phyloP scores from a whole-genome alignment of 2,888 invertebrate species.

The Argyresthia albistria region DNA sequence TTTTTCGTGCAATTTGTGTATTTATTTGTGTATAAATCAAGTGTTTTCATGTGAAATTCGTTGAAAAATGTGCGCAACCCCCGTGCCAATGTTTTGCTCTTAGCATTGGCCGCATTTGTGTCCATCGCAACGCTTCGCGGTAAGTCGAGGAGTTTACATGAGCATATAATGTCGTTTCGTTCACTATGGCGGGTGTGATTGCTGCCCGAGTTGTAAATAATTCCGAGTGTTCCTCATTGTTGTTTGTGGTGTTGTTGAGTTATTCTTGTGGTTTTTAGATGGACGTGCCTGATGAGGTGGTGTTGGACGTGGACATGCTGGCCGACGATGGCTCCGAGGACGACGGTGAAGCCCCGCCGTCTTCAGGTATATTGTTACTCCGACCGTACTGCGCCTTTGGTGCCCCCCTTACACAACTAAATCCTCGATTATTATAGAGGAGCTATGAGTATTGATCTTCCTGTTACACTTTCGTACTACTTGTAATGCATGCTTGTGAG shows the following conservation, averaged over 20 bases:
- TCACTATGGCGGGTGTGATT: constrained; percentile 67
- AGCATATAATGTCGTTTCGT: constrained; percentile 56
- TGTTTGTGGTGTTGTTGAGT: background rate
- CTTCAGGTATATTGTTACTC: constrained; percentile 58
- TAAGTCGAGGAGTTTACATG: constrained; percentile 51
- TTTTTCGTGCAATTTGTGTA: background rate
- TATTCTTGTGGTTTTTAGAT: constrained; percentile 37
- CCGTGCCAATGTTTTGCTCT: constrained; percentile 31
- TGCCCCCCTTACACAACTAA: no score
- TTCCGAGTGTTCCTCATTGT: constrained; percentile 17
- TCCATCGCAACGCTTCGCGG: constrained; percentile 62
- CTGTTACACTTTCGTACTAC: no score
- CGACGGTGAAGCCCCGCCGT: constrained; percentile 77
- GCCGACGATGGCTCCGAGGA: constrained; percentile 83
- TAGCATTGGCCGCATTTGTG: constrained; percentile 37
- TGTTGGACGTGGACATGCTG: constrained; percentile 79
- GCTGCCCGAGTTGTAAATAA: constrained; percentile 30
- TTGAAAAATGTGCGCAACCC: constrained; percentile 43
- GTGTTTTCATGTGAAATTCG: constrained; percentile 26
- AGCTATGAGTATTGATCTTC: no score
- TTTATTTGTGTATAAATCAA: constrained; percentile 10
- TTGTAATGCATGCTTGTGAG: no score
- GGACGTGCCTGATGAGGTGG: constrained; percentile 64
- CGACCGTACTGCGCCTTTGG: no score
- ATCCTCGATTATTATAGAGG: no score